A percentile compares a stretch with the other conserved stretches of the same genome.
Conservation (phyloP, 1,140 invertebrate species). For the Lanistes nyassanus region DNA sequence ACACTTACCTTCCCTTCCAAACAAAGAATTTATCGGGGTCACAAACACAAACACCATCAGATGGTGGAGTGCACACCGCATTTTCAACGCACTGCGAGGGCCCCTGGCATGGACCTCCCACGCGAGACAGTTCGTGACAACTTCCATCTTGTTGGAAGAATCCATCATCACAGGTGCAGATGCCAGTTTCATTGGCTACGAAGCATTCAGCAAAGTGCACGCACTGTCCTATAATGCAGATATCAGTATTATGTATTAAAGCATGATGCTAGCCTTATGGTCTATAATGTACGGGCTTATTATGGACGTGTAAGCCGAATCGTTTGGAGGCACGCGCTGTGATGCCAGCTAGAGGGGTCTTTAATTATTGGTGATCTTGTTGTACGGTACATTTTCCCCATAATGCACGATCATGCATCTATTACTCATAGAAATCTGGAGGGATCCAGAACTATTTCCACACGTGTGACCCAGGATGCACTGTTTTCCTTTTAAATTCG, state of each 20-base stretch:
- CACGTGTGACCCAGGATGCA: too few species aligned
- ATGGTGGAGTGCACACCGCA: conserved; percentile 25
- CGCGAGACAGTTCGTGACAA: conserved; percentile 21
- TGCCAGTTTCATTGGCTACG: neutral
- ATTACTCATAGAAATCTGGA: too few species aligned
- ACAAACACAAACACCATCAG: conserved; percentile 23
- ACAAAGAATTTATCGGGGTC: conserved; percentile 17
- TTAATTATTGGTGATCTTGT: too few species aligned
- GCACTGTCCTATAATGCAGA: conserved; percentile 22
- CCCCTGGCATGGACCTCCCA: conserved; percentile 20
- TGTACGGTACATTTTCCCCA: too few species aligned
- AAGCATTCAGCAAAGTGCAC: conserved; percentile 26
- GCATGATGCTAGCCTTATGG: too few species aligned
- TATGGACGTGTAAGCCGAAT: too few species aligned
- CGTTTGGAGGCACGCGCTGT: too few species aligned
- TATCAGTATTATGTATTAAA: neutral
- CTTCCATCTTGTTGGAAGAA: conserved; percentile 21
- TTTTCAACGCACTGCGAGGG: conserved; percentile 27
- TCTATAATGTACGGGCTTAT: too few species aligned
- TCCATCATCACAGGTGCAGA: conserved; percentile 20
- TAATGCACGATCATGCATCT: too few species aligned
- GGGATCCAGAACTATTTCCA: too few species aligned
- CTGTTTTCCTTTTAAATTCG: too few species aligned
- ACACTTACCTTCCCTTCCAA: conserved; percentile 19
- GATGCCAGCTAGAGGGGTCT: too few species aligned